Percentiles rank a stretch among this genome's conserved stretches.
Conservation (phyloP, 2,113 vertebrate genomes). For the Microtus montanus region DNA sequence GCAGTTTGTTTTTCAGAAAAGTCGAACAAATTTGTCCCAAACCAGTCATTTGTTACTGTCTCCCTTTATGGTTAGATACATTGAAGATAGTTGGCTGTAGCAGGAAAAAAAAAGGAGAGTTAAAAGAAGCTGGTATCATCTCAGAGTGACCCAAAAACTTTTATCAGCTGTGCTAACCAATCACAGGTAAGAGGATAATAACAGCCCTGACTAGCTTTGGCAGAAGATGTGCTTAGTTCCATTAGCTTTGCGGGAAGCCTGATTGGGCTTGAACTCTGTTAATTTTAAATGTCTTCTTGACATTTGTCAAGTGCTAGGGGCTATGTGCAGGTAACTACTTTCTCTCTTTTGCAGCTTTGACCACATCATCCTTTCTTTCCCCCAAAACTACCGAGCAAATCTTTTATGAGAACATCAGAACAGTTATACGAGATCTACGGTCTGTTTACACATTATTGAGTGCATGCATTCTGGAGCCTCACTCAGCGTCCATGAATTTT, state of each 20-base stretch:
- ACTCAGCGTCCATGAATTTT: not conserved
- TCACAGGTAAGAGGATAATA: not conserved
- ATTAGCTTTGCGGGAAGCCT: not conserved
- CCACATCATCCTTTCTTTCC: constrained; percentile 14
- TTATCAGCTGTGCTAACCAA: not conserved
- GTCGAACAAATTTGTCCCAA: not conserved
- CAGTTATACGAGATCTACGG: not conserved
- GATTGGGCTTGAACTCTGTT: constrained; percentile 12
- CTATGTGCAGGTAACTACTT: not conserved
- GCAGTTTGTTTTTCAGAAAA: not conserved
- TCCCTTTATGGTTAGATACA: not conserved
- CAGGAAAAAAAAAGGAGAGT: not conserved
- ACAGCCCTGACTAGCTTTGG: not conserved
- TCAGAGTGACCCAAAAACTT: not conserved
- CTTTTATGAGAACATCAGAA: constrained; percentile 42
- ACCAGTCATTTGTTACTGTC: not conserved
- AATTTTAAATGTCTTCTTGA: not conserved
- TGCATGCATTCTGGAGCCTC: not conserved
- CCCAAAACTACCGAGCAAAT: constrained; percentile 19
- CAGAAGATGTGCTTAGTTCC: not conserved
- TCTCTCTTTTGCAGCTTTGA: constrained; percentile 37
- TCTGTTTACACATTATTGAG: not conserved
- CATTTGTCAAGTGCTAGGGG: not conserved
- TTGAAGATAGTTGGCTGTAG: not conserved
- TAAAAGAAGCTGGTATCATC: not conserved